phyloP scores from a whole-genome alignment of 1,140 invertebrate genomes.

The Potamilus streckersoni region DNA sequence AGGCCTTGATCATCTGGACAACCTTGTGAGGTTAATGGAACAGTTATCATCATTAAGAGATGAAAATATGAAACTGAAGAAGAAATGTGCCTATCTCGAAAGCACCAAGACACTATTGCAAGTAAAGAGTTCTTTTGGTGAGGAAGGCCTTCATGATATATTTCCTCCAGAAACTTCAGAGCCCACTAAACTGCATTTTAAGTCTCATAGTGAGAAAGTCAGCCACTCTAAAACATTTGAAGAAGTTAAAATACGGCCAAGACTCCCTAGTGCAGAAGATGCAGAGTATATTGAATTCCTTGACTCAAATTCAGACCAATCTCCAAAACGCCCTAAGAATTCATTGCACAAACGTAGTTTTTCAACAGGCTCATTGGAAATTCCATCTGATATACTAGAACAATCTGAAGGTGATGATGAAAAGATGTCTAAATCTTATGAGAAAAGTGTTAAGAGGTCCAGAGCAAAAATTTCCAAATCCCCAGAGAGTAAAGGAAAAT shows the following conservation, averaged over 20 bases:
- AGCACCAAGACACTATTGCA: slow-evolving; percentile 76
- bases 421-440: slow-evolving; percentile 26
- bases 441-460: slow-evolving; percentile 33
- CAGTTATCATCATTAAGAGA: slow-evolving; percentile 79
- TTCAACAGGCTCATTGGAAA: slow-evolving; percentile 61
- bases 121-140: slow-evolving; percentile 48
- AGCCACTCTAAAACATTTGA: slow-evolving; percentile 1
- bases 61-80: slow-evolving; percentile 77
- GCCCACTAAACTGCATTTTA: not conserved
- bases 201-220: not conserved
- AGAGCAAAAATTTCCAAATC: slow-evolving; percentile 37
- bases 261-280: slow-evolving; percentile 56
- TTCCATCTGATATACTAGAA: slow-evolving; percentile 55
- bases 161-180: slow-evolving; percentile 1
- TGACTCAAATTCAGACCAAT: slow-evolving; percentile 54
- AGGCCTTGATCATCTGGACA: slow-evolving; percentile 81
- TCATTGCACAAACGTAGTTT: slow-evolving; percentile 55
- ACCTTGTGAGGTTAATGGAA: slow-evolving; percentile 80
- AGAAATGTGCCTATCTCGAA: slow-evolving; percentile 79
- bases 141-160: slow-evolving; percentile 34
- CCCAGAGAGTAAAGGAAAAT: slow-evolving; percentile 49
- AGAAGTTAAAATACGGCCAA: slow-evolving; percentile 32
- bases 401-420: slow-evolving; percentile 43
- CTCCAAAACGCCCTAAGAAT: slow-evolving; percentile 32
- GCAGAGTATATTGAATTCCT: slow-evolving; percentile 44